Evolutionary conservation across 2,888 invertebrate species (phyloP), one percentile per base, ranked within the genome.

Genomic region (Lordiphosa andalusiaca): DNA sequence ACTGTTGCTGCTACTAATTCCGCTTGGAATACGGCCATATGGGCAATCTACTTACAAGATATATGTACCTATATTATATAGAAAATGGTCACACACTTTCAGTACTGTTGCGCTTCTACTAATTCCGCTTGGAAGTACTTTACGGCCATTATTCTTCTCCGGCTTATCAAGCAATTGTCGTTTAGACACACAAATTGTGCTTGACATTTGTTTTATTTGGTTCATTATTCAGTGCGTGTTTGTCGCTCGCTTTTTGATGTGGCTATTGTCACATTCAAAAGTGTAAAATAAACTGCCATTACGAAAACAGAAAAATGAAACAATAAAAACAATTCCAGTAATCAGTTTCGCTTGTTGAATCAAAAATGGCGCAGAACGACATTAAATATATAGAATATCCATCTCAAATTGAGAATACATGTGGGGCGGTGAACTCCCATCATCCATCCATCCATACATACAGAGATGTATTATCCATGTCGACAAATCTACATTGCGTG

Each of bases 181-280:
- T 56, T 35, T 48, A 49, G 13, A 30, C 30, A 30, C 30, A 30
- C 30, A 30, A 30, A 30, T 30, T 30, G 30, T 30, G 30, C 30
- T 30, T 30, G 30, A 30, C 30, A 30, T 30, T 30, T 30, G 30
- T 39, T 39, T 6, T 60, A 37, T 72, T 36, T 65, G 42, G 54
- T 57, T 78, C 66, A 71, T 73, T 76, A 80, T 76, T 73, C 76
- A 62, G 73, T 76, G 76, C 76, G 76, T 76, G 81, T 62, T 62
- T 51, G 60, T 66, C 50, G 54, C 39, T 58, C 33, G 44, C 30
- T 56, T 54, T 67, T 61, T 68, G 53, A 57, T 73, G 59, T 65
- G 54, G 53, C 56, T 48, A 51, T 61, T 57, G 60, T 60, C 56
- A 67, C 58, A 53, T 68, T 23, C 46, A 41, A 51, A 63, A 44